Evolutionary conservation across 1,140 invertebrate genomes (phyloP).

Genomic region (Oreohelix idahoensis): DNA sequence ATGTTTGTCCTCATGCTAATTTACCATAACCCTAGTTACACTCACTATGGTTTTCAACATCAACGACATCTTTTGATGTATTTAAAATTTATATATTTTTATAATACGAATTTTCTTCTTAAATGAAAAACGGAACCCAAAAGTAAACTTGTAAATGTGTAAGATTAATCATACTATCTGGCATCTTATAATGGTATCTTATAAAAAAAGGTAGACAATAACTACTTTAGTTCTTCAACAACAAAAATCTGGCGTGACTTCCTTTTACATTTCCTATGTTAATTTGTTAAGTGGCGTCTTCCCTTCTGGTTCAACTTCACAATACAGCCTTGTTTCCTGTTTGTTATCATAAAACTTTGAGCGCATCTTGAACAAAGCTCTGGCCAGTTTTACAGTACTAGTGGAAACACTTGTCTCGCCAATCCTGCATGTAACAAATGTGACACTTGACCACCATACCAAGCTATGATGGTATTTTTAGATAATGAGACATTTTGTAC

Average conservation of each 20-base stretch:
- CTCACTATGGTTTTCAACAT: too few relatives aligned
- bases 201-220: not conserved
- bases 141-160: too few relatives aligned
- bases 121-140: too few relatives aligned
- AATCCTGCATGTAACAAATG: not conserved
- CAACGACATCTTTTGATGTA: too few relatives aligned
- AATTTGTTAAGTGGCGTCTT: not conserved
- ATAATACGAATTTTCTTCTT: too few relatives aligned
- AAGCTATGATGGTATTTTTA: not conserved
- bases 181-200: too few relatives aligned
- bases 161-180: too few relatives aligned
- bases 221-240: not conserved
- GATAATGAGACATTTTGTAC: too few relatives aligned
- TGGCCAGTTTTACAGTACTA: not conserved
- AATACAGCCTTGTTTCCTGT: not conserved
- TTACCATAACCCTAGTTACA: too few relatives aligned
- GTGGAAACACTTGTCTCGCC: not conserved
- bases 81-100: too few relatives aligned
- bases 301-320: not conserved
- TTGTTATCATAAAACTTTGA: not conserved
- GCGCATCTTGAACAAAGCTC: not conserved
- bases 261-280: not conserved
- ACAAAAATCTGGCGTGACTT: not conserved
- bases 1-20: too few relatives aligned
- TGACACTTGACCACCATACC: not conserved